Evolutionary conservation across 2,888 invertebrate genomes (phyloP).

Genomic region (Frankliniella fusca): DNA sequence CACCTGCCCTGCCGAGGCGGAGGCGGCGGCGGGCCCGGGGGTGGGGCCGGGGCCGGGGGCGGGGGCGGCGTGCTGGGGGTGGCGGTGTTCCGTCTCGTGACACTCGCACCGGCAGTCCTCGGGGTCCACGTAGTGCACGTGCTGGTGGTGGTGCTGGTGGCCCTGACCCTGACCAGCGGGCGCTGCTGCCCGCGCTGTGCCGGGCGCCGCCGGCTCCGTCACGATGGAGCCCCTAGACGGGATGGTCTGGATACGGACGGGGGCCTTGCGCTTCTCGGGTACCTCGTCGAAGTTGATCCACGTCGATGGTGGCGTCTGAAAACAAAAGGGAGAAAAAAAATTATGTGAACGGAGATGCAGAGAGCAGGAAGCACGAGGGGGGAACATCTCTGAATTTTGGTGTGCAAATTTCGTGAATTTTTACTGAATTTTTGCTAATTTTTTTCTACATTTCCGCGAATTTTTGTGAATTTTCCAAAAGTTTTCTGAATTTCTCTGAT

Average conservation of each 20-base stretch:
- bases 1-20: background rate
- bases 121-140: conserved; percentile 75
- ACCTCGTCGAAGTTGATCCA: conserved; percentile 71
- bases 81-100: background rate
- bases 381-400: too few species aligned
- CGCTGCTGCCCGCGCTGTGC: background rate
- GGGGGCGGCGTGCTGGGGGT: background rate
- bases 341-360: too few species aligned
- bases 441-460: too few species aligned
- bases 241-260: conserved; percentile 76
- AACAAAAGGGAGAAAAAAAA: too few species aligned
- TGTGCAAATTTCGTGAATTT: too few species aligned
- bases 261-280: conserved; percentile 74
- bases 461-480: too few species aligned
- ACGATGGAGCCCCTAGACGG: conserved; percentile 48
- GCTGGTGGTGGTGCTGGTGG: conserved; percentile 41
- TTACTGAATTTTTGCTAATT: too few species aligned
- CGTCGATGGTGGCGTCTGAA: conserved; percentile 49
- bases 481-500: too few species aligned
- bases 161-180: background rate
- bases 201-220: conserved; percentile 30
- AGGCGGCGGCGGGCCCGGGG: background rate
- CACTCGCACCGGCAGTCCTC: conserved; percentile 21
- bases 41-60: background rate
- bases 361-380: too few species aligned